Conservation (phyloP, 2,888 invertebrate genomes). For the Dasysyrphus albostriatus region DNA sequence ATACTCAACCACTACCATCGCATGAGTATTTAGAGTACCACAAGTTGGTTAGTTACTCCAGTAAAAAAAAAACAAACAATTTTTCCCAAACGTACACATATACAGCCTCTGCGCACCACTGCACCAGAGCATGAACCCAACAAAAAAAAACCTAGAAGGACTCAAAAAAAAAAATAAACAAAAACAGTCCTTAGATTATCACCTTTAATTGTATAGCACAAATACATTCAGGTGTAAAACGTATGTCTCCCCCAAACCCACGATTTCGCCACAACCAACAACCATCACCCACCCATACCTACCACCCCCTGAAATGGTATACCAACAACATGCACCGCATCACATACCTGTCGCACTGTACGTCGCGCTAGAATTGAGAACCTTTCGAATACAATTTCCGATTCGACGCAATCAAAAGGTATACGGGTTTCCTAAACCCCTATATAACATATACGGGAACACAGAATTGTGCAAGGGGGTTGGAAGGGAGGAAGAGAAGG, state of each 20-base stretch:
- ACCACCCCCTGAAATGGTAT: slow-evolving; percentile 20
- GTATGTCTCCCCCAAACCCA: slow-evolving; percentile 46
- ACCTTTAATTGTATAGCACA: slow-evolving; percentile 72
- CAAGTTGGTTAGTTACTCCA: slow-evolving; percentile 28
- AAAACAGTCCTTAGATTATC: slow-evolving; percentile 64
- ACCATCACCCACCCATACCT: slow-evolving; percentile 24
- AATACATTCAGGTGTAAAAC: slow-evolving; percentile 73
- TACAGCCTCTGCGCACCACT: slow-evolving; percentile 66
- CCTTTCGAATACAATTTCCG: slow-evolving; percentile 47
- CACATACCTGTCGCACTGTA: slow-evolving; percentile 60
- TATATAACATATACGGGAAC: slow-evolving; percentile 1
- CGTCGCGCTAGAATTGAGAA: slow-evolving; percentile 6
- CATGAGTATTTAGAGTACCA: slow-evolving; percentile 10
- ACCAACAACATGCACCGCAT: slow-evolving; percentile 43
- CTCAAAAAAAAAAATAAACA: slow-evolving; percentile 32
- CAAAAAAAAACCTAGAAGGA: slow-evolving; percentile 1
- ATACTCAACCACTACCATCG: slow-evolving; percentile 31
- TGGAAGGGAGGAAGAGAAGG: too few species aligned
- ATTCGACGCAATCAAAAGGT: slow-evolving; percentile 66
- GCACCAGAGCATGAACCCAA: slow-evolving; percentile 43
- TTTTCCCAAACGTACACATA: neutral
- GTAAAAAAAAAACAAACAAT: too few species aligned
- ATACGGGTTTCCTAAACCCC: slow-evolving; percentile 50
- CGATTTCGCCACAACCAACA: neutral
- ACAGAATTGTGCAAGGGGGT: slow-evolving; percentile 4